phyloP scores from a whole-genome alignment of 35 echinoderm and acorn worm genomes.

The Eucidaris tribuloides region DNA sequence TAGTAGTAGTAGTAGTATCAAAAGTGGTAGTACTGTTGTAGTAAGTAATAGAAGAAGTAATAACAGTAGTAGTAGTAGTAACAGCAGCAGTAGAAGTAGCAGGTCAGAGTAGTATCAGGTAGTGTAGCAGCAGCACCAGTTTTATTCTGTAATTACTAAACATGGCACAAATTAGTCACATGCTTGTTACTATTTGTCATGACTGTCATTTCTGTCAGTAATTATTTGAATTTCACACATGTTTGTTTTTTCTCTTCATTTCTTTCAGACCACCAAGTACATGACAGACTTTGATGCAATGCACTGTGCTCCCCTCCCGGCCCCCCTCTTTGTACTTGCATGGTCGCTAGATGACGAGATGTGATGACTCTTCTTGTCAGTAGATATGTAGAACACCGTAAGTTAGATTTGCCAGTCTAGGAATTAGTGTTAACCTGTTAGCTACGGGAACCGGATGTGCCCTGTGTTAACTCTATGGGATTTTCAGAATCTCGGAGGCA shows the following conservation, averaged over 20 bases:
- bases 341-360: constrained; percentile 74
- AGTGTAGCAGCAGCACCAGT: neutral
- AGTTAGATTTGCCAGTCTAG: no score
- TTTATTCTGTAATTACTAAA: neutral
- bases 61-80: no score
- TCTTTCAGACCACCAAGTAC: constrained; percentile 82
- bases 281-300: constrained; percentile 91
- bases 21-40: no score
- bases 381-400: no score
- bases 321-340: constrained; percentile 63
- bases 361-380: neutral
- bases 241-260: neutral
- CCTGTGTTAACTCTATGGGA: no score
- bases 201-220: neutral
- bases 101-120: neutral
- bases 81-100: neutral
- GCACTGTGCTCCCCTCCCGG: constrained; percentile 82
- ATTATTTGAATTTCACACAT: neutral
- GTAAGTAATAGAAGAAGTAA: no score
- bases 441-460: no score
- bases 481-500: no score
- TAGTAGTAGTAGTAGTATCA: no score
- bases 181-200: neutral
- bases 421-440: no score
- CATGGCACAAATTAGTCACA: no score